Conservation (phyloP, 2,888 invertebrate genomes). For the Eueremaeus valkanovi region DNA sequence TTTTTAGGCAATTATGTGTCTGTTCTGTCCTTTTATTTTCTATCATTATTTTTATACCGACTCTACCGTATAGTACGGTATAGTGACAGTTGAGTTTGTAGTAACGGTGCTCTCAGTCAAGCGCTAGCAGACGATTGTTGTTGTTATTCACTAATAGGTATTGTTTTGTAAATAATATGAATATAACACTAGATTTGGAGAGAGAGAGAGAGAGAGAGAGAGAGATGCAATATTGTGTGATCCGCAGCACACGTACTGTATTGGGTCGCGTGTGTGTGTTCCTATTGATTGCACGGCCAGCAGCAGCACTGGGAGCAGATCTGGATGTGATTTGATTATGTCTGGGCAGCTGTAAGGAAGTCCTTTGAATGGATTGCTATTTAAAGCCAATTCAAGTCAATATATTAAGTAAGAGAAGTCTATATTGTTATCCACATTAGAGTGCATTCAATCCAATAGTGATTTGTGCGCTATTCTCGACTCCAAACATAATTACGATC, state of each 20-base stretch:
- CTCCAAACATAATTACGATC: background rate
- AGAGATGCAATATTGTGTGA: background rate
- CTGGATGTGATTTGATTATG: background rate
- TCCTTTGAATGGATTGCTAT: background rate
- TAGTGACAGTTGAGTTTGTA: background rate
- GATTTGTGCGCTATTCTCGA: background rate
- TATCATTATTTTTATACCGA: background rate
- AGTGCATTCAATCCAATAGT: no score
- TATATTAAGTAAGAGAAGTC: background rate
- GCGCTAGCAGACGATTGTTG: background rate
- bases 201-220: no score
- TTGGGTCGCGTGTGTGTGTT: slow-evolving; percentile 3
- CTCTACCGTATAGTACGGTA: background rate
- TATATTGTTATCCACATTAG: background rate
- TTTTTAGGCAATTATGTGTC: background rate
- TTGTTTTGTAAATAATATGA: slow-evolving; percentile 2
- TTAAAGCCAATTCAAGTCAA: slow-evolving; percentile 4
- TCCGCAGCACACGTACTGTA: background rate
- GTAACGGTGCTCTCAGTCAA: background rate
- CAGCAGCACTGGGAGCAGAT: background rate
- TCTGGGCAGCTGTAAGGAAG: background rate
- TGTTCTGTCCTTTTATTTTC: no score
- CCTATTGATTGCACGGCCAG: background rate
- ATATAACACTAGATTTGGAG: background rate
- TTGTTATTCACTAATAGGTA: background rate